A percentile compares a stretch with the other conserved stretches of the same genome.
Evolutionary conservation across 2,797 vertebrate species (phyloP).

Genomic region (Ctenosaura bakeri): DNA sequence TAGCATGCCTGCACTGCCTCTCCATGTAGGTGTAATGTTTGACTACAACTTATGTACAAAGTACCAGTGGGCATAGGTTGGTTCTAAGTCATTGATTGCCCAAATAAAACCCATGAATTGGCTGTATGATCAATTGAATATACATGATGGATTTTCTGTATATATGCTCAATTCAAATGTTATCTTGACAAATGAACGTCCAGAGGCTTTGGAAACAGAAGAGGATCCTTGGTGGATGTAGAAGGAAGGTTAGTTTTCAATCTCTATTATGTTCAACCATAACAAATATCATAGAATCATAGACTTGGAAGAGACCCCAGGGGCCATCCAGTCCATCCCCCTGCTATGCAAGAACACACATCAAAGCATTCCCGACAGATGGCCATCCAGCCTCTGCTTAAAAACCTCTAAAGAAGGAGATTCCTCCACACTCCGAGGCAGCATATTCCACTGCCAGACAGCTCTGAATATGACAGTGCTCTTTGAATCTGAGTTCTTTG

Average conservation of each 20-base stretch:
- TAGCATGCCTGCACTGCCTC: not conserved
- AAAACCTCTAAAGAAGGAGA: too few relatives aligned
- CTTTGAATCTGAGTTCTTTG: too few relatives aligned
- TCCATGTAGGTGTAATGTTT: not conserved
- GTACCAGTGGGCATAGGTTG: not conserved
- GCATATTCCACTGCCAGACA: too few relatives aligned
- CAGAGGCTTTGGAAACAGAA: not conserved
- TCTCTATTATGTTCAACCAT: not conserved
- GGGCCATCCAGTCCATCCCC: too few relatives aligned
- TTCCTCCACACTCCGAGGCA: too few relatives aligned
- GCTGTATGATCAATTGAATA: not conserved
- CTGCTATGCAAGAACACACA: too few relatives aligned
- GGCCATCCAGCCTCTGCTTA: too few relatives aligned
- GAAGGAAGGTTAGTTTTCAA: not conserved
- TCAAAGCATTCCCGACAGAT: too few relatives aligned
- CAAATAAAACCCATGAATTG: not conserved
- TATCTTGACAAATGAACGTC: too few relatives aligned
- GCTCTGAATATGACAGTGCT: too few relatives aligned
- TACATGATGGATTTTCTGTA: not conserved
- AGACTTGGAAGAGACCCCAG: too few relatives aligned
- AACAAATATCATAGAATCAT: not conserved
- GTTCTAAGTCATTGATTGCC: not conserved
- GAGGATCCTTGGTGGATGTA: not conserved
- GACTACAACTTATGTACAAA: not conserved
- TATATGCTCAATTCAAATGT: not conserved